Evolutionary conservation across 2,888 invertebrate species (phyloP), one percentile per base, ranked within the genome.

Genomic region (Tachina lurida): DNA sequence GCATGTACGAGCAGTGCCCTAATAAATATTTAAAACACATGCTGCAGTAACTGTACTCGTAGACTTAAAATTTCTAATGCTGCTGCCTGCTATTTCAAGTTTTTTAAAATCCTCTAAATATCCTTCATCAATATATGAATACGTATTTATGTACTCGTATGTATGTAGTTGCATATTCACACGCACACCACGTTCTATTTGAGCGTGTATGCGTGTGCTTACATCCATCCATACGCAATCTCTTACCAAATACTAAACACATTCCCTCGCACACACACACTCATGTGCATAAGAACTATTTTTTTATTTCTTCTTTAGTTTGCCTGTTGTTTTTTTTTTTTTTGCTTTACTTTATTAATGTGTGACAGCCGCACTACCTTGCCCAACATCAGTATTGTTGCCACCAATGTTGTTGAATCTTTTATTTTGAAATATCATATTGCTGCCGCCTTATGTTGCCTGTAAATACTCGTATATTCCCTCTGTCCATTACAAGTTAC

Each of bases 81-180:
- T 58, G 22, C 19, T 76, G 58, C 80, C 83, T 84, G 81, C 70
- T 68, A 52, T 56, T 81, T 74, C 54, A 80, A 49, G 58, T 76
- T 70, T 71, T 41, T 45, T 43, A 79, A 74, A 83, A 85, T 84
- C 86, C 88, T 89, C 67, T 87, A 88, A 88, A 89, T 90, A 90
- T 90, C 89, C 91, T 90, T 91, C 91, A 91, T 91, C 91, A 91
- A 91, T 91, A 91, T 90, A 91, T 90, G 88, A 88, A 88, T 87
- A 88, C 74, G 22, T 31, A 45, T 15, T 7, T 62, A 7, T 0
- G 7, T 31, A 31, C 0, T n/a, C n/a, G 7, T 31, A 31, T 7
- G 43, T 60, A 31, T 60, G 67, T 43, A 62, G 62, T 76, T 81
- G 68, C 65, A 10, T 60, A 52, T 10, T 15, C 39, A 19, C 54